Conservation (phyloP, 2,113 vertebrate genomes). For the Vireo altiloquus region DNA sequence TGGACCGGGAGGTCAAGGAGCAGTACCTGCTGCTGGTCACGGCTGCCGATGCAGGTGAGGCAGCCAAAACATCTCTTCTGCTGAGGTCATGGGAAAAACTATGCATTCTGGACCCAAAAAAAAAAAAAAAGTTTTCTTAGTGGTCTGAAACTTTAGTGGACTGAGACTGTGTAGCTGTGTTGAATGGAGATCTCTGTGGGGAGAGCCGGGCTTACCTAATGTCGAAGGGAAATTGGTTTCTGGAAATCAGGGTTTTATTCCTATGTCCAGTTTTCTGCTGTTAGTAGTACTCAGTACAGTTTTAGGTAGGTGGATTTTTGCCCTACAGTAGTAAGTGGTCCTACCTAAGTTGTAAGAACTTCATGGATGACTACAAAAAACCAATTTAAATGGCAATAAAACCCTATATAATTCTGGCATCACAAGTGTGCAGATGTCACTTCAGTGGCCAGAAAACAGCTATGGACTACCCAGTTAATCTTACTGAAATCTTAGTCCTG, state of each 20-base stretch:
- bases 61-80: not conserved
- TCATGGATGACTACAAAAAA: not conserved
- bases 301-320: not conserved
- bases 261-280: not conserved
- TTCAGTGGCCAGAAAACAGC: not conserved
- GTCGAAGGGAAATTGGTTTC: not conserved
- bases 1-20: constrained; percentile 86
- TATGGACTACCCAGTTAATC: not conserved
- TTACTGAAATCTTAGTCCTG: not conserved
- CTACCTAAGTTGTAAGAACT: not conserved
- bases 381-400: not conserved
- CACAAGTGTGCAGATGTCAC: not conserved
- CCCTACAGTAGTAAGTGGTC: not conserved
- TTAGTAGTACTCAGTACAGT: not conserved
- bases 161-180: not conserved
- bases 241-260: not conserved
- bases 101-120: accelerated
- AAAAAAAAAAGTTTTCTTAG: not conserved
- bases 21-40: constrained; percentile 84
- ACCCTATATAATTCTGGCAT: not conserved
- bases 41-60: constrained; percentile 87
- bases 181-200: not conserved
- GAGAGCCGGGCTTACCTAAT: not conserved
- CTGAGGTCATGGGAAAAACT: accelerated
- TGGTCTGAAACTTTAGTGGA: not conserved